Conservation (phyloP, 2,888 invertebrate genomes). For the Hedya salicella region DNA sequence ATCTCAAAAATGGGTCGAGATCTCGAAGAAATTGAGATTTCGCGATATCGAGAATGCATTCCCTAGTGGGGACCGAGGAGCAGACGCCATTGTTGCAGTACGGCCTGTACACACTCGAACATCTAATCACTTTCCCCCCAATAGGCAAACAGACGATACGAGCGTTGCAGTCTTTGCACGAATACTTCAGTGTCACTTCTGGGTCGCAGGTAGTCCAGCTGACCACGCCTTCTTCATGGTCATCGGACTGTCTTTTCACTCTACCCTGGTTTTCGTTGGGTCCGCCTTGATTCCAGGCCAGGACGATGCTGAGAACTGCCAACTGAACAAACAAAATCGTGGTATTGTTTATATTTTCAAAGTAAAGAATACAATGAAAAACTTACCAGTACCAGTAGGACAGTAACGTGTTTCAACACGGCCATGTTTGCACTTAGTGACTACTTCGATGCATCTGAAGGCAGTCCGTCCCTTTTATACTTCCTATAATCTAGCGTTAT, state of each 20-base stretch:
- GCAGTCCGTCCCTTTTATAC: slow-evolving; percentile 55
- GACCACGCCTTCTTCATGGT: slow-evolving; percentile 32
- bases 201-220: slow-evolving; percentile 59
- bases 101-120: slow-evolving; percentile 56
- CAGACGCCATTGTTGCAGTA: slow-evolving; percentile 68
- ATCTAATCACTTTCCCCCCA: slow-evolving; percentile 60
- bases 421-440: slow-evolving; percentile 47
- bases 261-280: slow-evolving; percentile 49
- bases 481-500: slow-evolving; percentile 51
- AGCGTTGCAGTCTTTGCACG: slow-evolving; percentile 64
- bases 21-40: no score
- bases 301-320: slow-evolving; percentile 44
- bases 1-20: no score
- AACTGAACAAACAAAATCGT: slow-evolving; percentile 46
- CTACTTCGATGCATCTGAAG: slow-evolving; percentile 41
- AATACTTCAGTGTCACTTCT: slow-evolving; percentile 50
- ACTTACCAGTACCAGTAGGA: slow-evolving; percentile 51
- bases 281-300: slow-evolving; percentile 50
- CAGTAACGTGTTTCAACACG: slow-evolving; percentile 44
- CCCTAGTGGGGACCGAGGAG: slow-evolving; percentile 55
- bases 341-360: neutral
- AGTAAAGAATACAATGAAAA: neutral
- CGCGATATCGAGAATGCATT: no score
- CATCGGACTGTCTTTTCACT: slow-evolving; percentile 47
- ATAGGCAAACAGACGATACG: slow-evolving; percentile 63